Conservation (phyloP, 2,888 invertebrate genomes). For the Tetanocera ferruginea region DNA sequence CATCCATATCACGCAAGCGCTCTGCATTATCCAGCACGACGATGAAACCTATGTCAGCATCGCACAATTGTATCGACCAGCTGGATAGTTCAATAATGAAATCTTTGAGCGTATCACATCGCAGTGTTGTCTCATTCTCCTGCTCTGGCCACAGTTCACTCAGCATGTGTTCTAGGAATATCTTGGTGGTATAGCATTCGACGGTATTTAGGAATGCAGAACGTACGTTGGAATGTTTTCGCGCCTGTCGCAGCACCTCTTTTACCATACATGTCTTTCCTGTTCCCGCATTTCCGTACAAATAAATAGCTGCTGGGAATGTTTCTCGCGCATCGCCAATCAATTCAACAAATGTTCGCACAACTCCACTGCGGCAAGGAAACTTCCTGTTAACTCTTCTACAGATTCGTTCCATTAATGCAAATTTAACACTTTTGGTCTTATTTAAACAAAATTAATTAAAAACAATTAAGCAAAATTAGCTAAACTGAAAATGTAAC, state of each 20-base stretch:
- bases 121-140: slow-evolving; percentile 56
- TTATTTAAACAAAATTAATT: background rate
- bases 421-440: background rate
- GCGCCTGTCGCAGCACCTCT: slow-evolving; percentile 74
- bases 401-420: slow-evolving; percentile 21
- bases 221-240: slow-evolving; percentile 72
- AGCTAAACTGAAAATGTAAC: too few species aligned
- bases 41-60: slow-evolving; percentile 67
- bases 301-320: slow-evolving; percentile 79
- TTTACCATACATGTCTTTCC: slow-evolving; percentile 84
- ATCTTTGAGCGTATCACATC: slow-evolving; percentile 79
- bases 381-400: slow-evolving; percentile 52
- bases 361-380: slow-evolving; percentile 62
- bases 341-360: slow-evolving; percentile 56
- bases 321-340: slow-evolving; percentile 73
- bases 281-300: slow-evolving; percentile 86
- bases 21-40: slow-evolving; percentile 87
- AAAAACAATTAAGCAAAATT: too few species aligned
- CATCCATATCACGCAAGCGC: slow-evolving; percentile 80
- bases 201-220: slow-evolving; percentile 78
- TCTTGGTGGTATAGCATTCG: slow-evolving; percentile 83
- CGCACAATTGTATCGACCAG: slow-evolving; percentile 33
- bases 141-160: slow-evolving; percentile 66
- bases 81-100: slow-evolving; percentile 73
- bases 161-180: slow-evolving; percentile 83